Evolutionary conservation across 2,113 vertebrate genomes (phyloP).

Genomic region (Salminus brasiliensis): DNA sequence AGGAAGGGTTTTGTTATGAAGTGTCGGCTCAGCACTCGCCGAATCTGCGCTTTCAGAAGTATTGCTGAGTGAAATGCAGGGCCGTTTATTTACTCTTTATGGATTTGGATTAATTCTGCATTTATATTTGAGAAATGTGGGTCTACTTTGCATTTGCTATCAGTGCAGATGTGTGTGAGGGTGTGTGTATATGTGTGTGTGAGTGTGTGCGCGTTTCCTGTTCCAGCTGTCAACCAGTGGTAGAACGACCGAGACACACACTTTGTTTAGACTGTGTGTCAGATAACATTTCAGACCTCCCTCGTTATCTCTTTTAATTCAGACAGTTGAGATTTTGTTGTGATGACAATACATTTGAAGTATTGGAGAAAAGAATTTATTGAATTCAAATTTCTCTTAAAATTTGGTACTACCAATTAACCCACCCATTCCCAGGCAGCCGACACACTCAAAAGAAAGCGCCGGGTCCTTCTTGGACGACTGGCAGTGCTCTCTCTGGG

Average conservation of each 20-base stretch:
- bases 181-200: background rate
- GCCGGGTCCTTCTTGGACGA: no score
- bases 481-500: no score
- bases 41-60: background rate
- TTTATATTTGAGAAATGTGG: background rate
- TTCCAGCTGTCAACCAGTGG: constrained; percentile 23
- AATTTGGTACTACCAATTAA: no score
- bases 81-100: background rate
- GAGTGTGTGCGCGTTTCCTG: constrained; percentile 4
- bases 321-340: no score
- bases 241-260: background rate
- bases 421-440: no score
- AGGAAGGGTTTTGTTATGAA: constrained; percentile 16
- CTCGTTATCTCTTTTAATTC: background rate
- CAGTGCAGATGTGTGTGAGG: constrained; percentile 7
- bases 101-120: constrained; percentile 1
- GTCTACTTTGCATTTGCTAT: constrained; percentile 29
- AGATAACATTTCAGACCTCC: constrained; percentile 39
- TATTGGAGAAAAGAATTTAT: no score
- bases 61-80: background rate
- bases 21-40: background rate
- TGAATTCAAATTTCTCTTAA: no score
- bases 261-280: constrained; percentile 13
- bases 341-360: no score
- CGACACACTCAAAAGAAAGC: no score